A percentile compares a stretch with the other conserved stretches of the same genome.
These are phyloP conservation scores for Botrylloides violaceus DNA, from an alignment of 23 tunicate species.

Conservation along the genomic window DNA sequence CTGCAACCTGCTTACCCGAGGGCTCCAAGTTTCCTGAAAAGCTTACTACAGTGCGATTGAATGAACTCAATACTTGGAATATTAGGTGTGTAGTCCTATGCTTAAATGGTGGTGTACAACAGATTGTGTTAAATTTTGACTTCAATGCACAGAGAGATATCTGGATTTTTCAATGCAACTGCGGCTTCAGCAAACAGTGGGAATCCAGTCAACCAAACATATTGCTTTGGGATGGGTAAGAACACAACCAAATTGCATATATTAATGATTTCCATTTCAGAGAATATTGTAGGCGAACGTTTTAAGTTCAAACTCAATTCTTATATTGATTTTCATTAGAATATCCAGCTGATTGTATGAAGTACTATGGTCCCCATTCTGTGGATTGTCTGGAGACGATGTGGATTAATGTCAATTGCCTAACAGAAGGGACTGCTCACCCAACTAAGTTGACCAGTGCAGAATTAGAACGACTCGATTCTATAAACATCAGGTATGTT, in stretches of 20 bases:
- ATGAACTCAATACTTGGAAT: neutral
- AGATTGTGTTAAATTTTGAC: neutral
- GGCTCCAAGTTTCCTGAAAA: neutral
- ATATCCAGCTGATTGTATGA: slow-evolving; percentile 4
- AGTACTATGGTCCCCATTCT: slow-evolving; percentile 23
- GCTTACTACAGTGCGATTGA: neutral
- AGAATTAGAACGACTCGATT: neutral
- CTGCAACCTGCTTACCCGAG: neutral
- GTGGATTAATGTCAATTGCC: slow-evolving; percentile 14
- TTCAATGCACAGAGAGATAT: neutral
- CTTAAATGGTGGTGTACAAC: neutral
- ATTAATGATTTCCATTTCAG: no score
- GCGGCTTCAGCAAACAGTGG: slow-evolving; percentile 5
- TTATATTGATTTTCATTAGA: neutral
- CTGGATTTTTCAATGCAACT: neutral
- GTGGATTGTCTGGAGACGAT: slow-evolving; percentile 15
- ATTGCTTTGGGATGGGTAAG: slow-evolving; percentile 33
- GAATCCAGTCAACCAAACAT: neutral
- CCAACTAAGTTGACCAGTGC: slow-evolving; percentile 10
- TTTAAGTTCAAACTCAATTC: no score
- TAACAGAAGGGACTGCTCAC: slow-evolving; percentile 4
- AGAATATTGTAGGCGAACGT: no score
- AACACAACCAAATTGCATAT: no score
- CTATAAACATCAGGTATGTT: neutral
- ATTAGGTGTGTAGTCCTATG: neutral